Percentiles rank a stretch among this genome's conserved stretches.
Evolutionary conservation across 2,113 vertebrate species (phyloP).

Genomic region (Anser cygnoides): DNA sequence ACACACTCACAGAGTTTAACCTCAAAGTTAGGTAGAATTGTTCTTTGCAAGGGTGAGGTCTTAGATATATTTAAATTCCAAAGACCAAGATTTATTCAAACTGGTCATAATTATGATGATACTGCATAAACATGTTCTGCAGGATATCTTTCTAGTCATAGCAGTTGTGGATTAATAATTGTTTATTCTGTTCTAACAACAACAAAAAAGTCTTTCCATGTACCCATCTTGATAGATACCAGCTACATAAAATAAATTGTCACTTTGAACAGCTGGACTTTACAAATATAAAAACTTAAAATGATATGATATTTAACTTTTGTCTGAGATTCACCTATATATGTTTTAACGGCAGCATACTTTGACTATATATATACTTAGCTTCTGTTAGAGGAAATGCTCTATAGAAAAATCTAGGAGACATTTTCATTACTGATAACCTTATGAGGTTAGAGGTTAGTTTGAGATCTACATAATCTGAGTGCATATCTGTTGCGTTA

Average conservation of each 20-base stretch:
- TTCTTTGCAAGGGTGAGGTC: neutral
- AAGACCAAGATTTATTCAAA: neutral
- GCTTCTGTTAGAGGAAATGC: neutral
- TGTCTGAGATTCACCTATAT: neutral
- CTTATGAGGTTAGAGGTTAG: neutral
- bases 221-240: no score
- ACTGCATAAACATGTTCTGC: neutral
- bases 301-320: neutral
- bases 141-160: neutral
- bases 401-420: neutral
- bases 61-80: neutral
- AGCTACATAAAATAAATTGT: no score
- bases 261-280: no score
- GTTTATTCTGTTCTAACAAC: no score
- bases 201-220: no score
- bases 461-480: neutral
- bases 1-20: neutral
- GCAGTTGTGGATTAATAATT: no score
- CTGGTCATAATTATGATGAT: neutral
- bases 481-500: neutral
- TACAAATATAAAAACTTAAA: no score
- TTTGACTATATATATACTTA: neutral
- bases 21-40: neutral
- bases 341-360: neutral
- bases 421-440: neutral